These are phyloP conservation scores for Empis livida DNA, from an alignment of 2,888 invertebrate genomes.

Conservation along the genomic window DNA sequence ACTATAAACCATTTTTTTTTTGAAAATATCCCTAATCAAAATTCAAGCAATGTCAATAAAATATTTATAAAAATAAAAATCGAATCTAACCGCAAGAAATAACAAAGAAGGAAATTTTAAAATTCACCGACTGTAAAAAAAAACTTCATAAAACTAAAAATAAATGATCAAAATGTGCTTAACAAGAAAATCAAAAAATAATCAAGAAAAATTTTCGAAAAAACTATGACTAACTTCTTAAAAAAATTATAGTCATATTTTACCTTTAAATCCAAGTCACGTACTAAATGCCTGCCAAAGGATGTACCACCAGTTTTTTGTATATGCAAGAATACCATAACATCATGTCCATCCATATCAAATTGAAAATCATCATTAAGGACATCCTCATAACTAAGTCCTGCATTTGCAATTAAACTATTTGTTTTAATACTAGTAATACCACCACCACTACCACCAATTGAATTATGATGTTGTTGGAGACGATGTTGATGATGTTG, in stretches of 20 bases:
- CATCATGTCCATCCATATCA: constrained; percentile 87
- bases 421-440: constrained; percentile 10
- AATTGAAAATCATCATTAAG: constrained; percentile 78
- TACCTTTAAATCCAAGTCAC: constrained; percentile 73
- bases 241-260: constrained; percentile 6
- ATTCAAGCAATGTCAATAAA: too few relatives aligned
- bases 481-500: constrained; percentile 13
- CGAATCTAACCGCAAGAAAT: too few relatives aligned
- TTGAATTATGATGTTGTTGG: neutral
- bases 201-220: too few relatives aligned
- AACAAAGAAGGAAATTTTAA: too few relatives aligned
- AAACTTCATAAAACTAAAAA: too few relatives aligned
- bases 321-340: constrained; percentile 96
- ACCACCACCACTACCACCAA: constrained; percentile 9
- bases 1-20: too few relatives aligned
- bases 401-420: constrained; percentile 39
- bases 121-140: too few relatives aligned
- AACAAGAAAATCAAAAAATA: too few relatives aligned
- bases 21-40: too few relatives aligned
- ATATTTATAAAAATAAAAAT: too few relatives aligned
- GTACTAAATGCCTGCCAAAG: constrained; percentile 92
- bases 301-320: constrained; percentile 99
- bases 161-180: too few relatives aligned
- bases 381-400: constrained; percentile 74
- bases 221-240: too few relatives aligned